phyloP scores from a whole-genome alignment of 2,888 invertebrate species.

The Elegia similella region DNA sequence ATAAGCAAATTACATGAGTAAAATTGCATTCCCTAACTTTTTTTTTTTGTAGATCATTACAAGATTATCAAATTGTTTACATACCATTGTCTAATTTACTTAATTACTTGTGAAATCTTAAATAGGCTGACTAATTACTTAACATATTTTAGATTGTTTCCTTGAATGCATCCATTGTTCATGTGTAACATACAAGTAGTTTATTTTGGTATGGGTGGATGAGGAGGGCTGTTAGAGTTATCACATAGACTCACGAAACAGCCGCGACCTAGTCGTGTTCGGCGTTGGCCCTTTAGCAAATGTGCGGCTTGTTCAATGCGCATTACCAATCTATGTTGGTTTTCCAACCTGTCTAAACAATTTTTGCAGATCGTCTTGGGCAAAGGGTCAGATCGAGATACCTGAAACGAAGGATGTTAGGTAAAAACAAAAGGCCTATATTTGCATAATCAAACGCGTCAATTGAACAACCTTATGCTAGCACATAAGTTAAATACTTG shows the following conservation, averaged over 20 bases:
- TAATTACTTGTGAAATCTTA: not conserved
- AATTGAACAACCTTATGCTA: not conserved
- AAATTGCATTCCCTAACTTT: not conserved
- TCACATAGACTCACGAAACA: constrained; percentile 43
- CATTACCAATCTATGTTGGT: constrained; percentile 76
- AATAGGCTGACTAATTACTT: constrained; percentile 6
- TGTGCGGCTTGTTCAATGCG: constrained; percentile 71
- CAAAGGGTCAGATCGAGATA: constrained; percentile 83
- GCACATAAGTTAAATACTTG: not conserved
- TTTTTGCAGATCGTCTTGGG: constrained; percentile 86
- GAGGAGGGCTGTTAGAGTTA: constrained; percentile 39
- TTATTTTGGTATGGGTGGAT: constrained; percentile 31
- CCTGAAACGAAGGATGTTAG: constrained; percentile 56
- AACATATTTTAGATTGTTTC: constrained; percentile 1
- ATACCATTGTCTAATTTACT: constrained; percentile 1
- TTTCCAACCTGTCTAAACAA: constrained; percentile 82
- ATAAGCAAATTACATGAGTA: too few species aligned
- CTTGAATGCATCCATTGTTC: not conserved
- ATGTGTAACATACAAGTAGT: not conserved
- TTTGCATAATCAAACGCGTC: constrained; percentile 11
- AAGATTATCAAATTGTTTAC: not conserved
- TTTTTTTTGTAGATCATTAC: not conserved
- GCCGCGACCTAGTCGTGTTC: constrained; percentile 39
- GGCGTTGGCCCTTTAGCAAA: constrained; percentile 61
- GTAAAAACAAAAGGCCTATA: constrained; percentile 16